Evolutionary conservation across 2,113 vertebrate species (phyloP).

Genomic region (Pungitius pungitius): DNA sequence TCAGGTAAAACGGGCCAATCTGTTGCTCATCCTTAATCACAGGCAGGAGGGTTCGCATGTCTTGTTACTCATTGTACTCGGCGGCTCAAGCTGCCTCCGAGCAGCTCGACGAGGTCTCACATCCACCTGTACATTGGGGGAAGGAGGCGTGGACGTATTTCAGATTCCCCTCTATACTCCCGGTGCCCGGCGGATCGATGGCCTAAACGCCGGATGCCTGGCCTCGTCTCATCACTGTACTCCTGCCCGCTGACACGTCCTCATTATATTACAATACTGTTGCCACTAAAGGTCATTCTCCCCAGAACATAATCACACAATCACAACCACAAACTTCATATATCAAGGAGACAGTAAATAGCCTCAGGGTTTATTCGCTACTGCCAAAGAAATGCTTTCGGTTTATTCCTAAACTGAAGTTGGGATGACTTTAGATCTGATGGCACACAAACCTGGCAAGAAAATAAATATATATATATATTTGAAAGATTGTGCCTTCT

Average conservation of each 20-base stretch:
- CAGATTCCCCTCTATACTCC: slow-evolving; percentile 74
- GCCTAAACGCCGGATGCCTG: slow-evolving; percentile 74
- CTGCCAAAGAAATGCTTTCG: slow-evolving; percentile 87
- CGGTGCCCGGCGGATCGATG: slow-evolving; percentile 72
- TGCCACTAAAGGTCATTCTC: slow-evolving; percentile 99
- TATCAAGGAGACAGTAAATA: slow-evolving; percentile 98
- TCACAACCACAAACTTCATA: slow-evolving; percentile 99
- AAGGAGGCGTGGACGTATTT: slow-evolving; percentile 71
- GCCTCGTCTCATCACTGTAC: slow-evolving; percentile 88
- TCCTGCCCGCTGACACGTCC: slow-evolving; percentile 95
- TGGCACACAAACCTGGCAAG: slow-evolving; percentile 33
- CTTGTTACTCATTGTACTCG: slow-evolving; percentile 43
- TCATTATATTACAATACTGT: slow-evolving; percentile 99
- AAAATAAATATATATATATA: slow-evolving; percentile 8
- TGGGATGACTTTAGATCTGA: slow-evolving; percentile 63
- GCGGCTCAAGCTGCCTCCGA: slow-evolving; percentile 26
- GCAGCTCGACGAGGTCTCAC: slow-evolving; percentile 53
- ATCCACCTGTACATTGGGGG: slow-evolving; percentile 61
- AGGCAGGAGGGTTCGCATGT: slow-evolving; percentile 30
- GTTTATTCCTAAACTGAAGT: slow-evolving; percentile 87
- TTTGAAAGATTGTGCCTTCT: slow-evolving; percentile 11
- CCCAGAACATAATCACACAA: slow-evolving; percentile 99
- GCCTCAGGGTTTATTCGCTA: slow-evolving; percentile 93
- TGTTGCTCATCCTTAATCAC: slow-evolving; percentile 46
- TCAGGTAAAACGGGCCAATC: slow-evolving; percentile 16